A percentile compares a stretch with the other conserved stretches of the same genome.
Conservation (phyloP, 2,888 invertebrate genomes). For the Hermaeophaga mercurialis region DNA sequence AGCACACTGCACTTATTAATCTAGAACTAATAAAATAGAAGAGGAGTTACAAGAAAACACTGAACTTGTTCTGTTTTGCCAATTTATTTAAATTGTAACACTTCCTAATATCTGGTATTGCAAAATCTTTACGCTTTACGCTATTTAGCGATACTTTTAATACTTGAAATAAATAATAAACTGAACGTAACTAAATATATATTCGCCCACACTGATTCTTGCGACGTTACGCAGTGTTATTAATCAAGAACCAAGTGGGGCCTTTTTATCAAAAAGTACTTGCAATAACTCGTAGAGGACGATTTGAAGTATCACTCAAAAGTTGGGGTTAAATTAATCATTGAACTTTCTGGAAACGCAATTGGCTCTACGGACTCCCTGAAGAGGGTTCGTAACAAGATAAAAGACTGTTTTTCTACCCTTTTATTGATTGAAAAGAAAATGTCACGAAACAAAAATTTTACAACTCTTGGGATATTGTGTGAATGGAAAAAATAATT, state of each 20-base stretch:
- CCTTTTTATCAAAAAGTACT: slow-evolving; percentile 20
- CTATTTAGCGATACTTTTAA: too few relatives aligned
- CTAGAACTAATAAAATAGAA: too few relatives aligned
- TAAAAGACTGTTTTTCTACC: slow-evolving; percentile 7
- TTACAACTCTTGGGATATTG: not conserved
- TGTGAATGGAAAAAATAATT: not conserved
- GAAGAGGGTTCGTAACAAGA: slow-evolving; percentile 1
- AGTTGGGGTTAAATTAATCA: slow-evolving; percentile 24
- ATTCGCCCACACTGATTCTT: too few relatives aligned
- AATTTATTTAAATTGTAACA: too few relatives aligned
- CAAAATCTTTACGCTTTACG: too few relatives aligned
- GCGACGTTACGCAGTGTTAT: slow-evolving; percentile 8
- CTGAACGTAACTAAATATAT: too few relatives aligned
- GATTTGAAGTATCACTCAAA: slow-evolving; percentile 17
- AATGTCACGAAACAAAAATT: not conserved
- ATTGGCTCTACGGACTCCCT: slow-evolving; percentile 4
- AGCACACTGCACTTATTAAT: too few relatives aligned
- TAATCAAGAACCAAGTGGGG: slow-evolving; percentile 24
- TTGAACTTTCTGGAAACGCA: slow-evolving; percentile 14
- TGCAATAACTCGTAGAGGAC: slow-evolving; percentile 15
- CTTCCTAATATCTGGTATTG: too few relatives aligned
- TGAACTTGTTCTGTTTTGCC: too few relatives aligned
- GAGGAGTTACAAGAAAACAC: too few relatives aligned
- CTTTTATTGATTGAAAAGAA: not conserved
- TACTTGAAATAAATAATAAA: too few relatives aligned